Evolutionary conservation across 2,797 vertebrate genomes (phyloP).

Genomic region (Thunnus albacares): DNA sequence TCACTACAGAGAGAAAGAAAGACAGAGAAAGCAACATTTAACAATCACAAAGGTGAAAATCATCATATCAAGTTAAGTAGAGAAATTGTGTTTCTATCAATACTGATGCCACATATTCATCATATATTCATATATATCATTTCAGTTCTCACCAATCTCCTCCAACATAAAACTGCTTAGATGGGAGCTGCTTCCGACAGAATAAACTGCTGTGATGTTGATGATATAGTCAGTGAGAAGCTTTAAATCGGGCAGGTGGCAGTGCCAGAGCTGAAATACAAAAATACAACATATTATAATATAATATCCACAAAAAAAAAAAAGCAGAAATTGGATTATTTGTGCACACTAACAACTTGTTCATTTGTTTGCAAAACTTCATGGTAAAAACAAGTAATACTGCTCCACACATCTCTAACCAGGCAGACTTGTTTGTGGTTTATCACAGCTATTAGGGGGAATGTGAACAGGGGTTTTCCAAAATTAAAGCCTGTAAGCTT

Average conservation of each 20-base stretch:
- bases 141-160: constrained; percentile 79
- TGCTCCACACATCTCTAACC: background rate
- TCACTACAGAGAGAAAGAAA: constrained; percentile 74
- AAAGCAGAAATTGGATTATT: background rate
- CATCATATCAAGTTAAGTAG: background rate
- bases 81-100: background rate
- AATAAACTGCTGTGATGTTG: constrained; percentile 83
- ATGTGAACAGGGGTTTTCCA: background rate
- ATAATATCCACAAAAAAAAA: background rate
- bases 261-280: constrained; percentile 68
- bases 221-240: constrained; percentile 81
- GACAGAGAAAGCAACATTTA: background rate
- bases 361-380: background rate
- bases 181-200: constrained; percentile 69
- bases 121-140: background rate
- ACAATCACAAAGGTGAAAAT: background rate
- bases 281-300: background rate
- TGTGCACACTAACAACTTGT: background rate
- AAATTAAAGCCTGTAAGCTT: background rate
- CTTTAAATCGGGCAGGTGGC: constrained; percentile 76
- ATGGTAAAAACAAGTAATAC: background rate
- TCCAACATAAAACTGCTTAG: constrained; percentile 80
- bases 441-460: background rate
- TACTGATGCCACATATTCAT: background rate
- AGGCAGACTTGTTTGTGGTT: background rate